Evolutionary conservation across 2,797 vertebrate species (phyloP), one percentile per base, ranked within the genome.

Genomic region (Sebastiscus tertius): DNA sequence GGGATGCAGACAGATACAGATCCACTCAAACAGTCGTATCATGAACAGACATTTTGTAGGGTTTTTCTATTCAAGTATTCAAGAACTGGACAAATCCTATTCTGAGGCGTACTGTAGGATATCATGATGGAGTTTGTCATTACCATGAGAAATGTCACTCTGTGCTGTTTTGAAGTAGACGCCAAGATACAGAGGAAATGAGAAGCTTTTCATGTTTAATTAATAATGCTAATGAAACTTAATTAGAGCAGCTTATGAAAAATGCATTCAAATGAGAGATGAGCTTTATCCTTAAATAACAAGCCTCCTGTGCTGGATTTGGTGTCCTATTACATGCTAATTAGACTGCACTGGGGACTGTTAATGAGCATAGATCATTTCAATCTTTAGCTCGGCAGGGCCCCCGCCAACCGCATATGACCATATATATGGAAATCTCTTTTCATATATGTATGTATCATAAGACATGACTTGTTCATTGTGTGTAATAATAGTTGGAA

Each of bases 281-380:
- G 95, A 95, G 95, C 93, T 96, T 95, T 96, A 95, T 95, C 94
- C 95, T 96, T 96, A 96, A 96, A 96, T 96, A 96, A 96, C 95
- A 96, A 95, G 93, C 90, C 94, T 95, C 93, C 94, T 95, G 94
- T 92, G 92, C 95, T 94, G 93, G 93, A 95, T 95, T 95, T 93
- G 91, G 93, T 94, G 94, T 95, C 94, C 94, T 94, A 95, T 96
- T 95, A 95, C 94, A 93, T 96, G 94, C 92, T 96, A 96, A 96
- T 96, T 95, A 95, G 93, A 85, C 84, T 80, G 84, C 94, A 89
- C 92, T 69, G 81, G 95, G 93, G 95, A 95, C 93, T 88, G 85
- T 94, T 95, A 95, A 95, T 94, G 91, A 94, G 94, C 84, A 76
- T 87, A 92, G 91, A 95, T 95, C 93, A 94, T 94, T 92, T 94